phyloP scores from a whole-genome alignment of 2,797 vertebrate species.

The Carcharodon carcharias region DNA sequence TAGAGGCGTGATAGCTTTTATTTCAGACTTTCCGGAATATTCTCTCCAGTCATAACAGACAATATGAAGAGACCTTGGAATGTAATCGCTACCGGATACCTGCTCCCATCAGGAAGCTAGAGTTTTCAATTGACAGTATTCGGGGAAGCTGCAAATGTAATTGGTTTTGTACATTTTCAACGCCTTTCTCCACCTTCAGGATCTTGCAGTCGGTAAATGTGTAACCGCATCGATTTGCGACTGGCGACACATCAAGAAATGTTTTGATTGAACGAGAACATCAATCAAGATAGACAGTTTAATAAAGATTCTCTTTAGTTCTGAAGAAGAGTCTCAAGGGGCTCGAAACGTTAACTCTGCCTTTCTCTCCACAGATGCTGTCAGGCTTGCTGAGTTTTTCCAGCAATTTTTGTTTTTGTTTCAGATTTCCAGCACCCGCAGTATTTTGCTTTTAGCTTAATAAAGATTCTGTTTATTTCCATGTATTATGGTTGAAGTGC shows the following conservation, averaged over 20 bases:
- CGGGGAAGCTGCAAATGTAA: neutral
- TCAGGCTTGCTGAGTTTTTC: too few species aligned
- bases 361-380: too few species aligned
- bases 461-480: conserved; percentile 9
- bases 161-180: conserved; percentile 18
- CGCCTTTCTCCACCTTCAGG: neutral
- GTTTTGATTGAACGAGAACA: conserved; percentile 28
- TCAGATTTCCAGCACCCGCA: too few species aligned
- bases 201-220: neutral
- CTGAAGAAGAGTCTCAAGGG: too few species aligned
- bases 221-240: conserved; percentile 14
- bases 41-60: neutral
- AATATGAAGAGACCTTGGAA: neutral
- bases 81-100: neutral
- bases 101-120: neutral
- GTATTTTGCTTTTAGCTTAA: neutral
- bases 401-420: too few species aligned
- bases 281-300: conserved; percentile 6
- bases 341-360: too few species aligned
- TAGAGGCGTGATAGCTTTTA: neutral
- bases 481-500: neutral
- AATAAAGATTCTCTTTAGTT: conserved; percentile 25
- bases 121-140: neutral
- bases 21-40: neutral
- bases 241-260: neutral